Conservation (phyloP, 2,113 vertebrate species). For the Callithrix jacchus region DNA sequence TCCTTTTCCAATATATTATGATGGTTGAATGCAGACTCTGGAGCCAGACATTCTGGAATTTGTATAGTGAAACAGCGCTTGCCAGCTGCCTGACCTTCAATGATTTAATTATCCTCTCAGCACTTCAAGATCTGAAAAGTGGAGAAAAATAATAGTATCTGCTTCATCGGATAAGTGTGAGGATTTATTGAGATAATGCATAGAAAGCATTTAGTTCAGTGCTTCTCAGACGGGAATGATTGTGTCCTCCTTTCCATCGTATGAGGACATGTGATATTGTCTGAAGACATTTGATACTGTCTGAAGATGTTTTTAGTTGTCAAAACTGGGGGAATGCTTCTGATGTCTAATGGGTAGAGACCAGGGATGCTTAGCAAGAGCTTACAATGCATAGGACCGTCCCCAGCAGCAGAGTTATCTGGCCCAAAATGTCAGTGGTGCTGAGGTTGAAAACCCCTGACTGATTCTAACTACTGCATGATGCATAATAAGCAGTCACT, state of each 20-base stretch:
- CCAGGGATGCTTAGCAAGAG: not conserved
- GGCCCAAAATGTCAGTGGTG: not conserved
- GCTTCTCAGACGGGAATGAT: not conserved
- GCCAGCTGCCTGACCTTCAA: not conserved
- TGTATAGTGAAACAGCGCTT: not conserved
- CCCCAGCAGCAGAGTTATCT: not conserved
- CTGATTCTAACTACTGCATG: not conserved
- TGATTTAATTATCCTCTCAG: not conserved
- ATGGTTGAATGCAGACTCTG: not conserved
- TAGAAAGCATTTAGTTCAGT: not conserved
- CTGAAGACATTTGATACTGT: not conserved
- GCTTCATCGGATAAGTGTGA: not conserved
- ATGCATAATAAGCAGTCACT: not conserved
- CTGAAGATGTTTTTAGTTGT: not conserved
- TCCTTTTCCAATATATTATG: not conserved
- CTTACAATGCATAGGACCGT: not conserved
- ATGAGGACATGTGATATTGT: not conserved
- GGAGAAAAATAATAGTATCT: not conserved
- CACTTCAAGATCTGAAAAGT: not conserved
- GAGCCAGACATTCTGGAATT: not conserved
- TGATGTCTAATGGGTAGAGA: not conserved
- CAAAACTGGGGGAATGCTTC: not conserved
- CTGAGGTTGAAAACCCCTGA: not conserved
- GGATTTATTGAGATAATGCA: not conserved
- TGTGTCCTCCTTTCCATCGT: fast-evolving